Evolutionary conservation across 1,140 invertebrate genomes (phyloP), one percentile per base, ranked within the genome.

Genomic region (Drosophila orena): DNA sequence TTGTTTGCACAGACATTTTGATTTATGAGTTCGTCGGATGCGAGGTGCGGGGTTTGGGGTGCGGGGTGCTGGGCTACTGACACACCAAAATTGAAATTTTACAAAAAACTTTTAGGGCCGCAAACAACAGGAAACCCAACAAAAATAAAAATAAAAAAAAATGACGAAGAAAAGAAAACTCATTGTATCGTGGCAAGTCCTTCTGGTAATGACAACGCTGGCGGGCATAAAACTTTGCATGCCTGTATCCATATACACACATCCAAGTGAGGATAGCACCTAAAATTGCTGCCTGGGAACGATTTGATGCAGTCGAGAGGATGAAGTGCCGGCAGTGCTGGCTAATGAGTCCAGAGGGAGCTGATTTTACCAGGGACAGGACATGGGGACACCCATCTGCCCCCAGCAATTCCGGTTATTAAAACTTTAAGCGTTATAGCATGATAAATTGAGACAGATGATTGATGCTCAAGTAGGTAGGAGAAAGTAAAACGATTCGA

Each of bases 1-100:
- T 76, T 86, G 81, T 88, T 81, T 81, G 83, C 40, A 43, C 79
- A 76, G 84, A 83, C 83, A 86, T 86, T 86, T 89, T 86, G 83
- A 86, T 86, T 89, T 86, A 86, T 86, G 83, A 86, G 84, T 73
- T 89, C 55, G 68, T 57, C 62, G 68, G 38, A 43, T 27, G 53
- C 40, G 43, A 37, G 30, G 47, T 34, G 47, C 47, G 11, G 30
- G 30, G 24, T 24, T n/a, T n/a, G n/a, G 43, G 30, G 47, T 34
- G 47, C 47, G 11, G 30, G 30, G 24, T 24, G 24, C 47, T 34
- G 30, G 20, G 38, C 14, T 27, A 37, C 38, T 34, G 7, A 64
- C 37, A 46, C 8, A 49, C 38, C 46, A 72, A 88, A 86, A 86
- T 88, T 88, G 84, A 86, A 89, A 89, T 83, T 86, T 86, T 54